These are phyloP conservation scores for Ostrea edulis DNA, from an alignment of 1,140 invertebrate genomes.

Conservation along the genomic window DNA sequence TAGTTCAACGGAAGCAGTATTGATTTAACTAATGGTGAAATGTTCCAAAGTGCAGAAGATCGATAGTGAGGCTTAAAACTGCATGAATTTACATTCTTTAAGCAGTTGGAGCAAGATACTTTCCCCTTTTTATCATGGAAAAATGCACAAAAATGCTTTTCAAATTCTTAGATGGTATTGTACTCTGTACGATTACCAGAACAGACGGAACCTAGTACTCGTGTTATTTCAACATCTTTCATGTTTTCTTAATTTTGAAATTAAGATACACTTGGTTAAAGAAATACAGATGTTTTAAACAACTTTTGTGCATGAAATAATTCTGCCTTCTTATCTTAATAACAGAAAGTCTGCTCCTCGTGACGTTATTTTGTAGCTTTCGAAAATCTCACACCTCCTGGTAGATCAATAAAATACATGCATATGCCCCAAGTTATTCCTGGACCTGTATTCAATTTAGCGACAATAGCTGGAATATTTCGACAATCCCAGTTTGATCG, in stretches of 20 bases:
- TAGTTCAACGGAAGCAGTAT: background rate
- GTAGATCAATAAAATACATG: no score
- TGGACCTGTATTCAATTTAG: no score
- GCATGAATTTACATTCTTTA: background rate
- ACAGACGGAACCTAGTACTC: background rate
- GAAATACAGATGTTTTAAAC: background rate
- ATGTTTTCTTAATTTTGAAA: conserved; percentile 12
- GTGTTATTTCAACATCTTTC: background rate
- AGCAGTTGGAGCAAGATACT: background rate
- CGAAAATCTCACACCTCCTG: no score
- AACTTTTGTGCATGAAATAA: background rate
- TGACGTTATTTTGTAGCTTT: no score
- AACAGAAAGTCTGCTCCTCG: no score
- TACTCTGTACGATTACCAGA: background rate
- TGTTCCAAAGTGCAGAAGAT: background rate
- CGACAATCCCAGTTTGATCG: no score
- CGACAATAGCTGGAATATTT: no score
- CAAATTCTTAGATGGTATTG: background rate
- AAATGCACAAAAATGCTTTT: background rate
- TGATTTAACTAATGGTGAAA: background rate
- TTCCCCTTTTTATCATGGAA: background rate
- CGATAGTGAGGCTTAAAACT: background rate
- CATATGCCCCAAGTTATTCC: no score
- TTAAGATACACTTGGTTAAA: background rate
- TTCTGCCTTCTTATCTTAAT: no score